Base-by-base conservation (phyloP, 2,888 invertebrate species). In the Dione juno region DNA sequence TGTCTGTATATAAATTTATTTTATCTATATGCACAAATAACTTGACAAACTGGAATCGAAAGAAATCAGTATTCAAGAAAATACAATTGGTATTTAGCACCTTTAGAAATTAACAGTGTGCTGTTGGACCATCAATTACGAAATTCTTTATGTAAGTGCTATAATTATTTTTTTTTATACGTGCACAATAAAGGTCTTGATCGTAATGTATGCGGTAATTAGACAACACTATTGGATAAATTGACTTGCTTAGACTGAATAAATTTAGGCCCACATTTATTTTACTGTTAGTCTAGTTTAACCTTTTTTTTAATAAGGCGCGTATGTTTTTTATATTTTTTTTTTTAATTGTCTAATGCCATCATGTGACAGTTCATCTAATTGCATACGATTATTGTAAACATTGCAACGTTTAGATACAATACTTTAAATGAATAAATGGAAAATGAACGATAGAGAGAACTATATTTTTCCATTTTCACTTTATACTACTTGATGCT, bases 31-130 rank as follows among this genome's bases (percentile, higher is more conserved):
- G 21, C 43, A 70, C 35, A 35, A 28, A 48, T 1, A 16, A 14
- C 11, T 8, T 50, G 35, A 58, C 65, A 66, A 66, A 58, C 13
- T 65, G 9, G 58, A 37, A 66, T 37, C 11, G 16, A 41, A 63
- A 50, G 59, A 40, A 53, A n/a, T 52, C 37, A 37, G 9, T 63
- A 63, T 65, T 54, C 69, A 66, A 66, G 65, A 43, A 50, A 72
- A 66, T 64, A 21, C 21, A 57, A 43, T n/a, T 3, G 70, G 70
- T 48, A 72, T 72, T 67, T 72, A 58, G 35, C 72, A 72, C 72
- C 72, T 72, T 72, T 66, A 40, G 21, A 54, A 61, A 68, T 58
- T 59, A 67, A 66, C 53, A 21, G 37, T 64, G 54, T 57, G 45
- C 52, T 28, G 19, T 54, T 19, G 66, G 40, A 59, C 10, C 37